Evolutionary conservation across 2,888 invertebrate species (phyloP), one percentile per base, ranked within the genome.

Genomic region (Drosophila kuntzei): DNA sequence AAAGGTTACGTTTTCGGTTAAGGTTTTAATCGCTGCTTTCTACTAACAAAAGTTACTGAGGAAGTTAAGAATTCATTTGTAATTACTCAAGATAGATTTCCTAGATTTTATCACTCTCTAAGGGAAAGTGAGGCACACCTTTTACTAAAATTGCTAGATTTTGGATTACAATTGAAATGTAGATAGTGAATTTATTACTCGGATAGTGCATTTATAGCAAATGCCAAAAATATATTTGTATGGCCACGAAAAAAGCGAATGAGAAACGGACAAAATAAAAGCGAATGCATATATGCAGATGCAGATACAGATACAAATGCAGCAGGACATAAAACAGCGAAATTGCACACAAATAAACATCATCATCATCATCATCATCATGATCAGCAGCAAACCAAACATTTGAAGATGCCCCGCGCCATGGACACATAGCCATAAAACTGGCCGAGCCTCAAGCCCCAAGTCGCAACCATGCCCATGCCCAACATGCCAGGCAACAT

Each of bases 401-500:
- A 82, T 82, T 84, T 84, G 85, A 82, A 84, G 81, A 83, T 82
- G 80, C 80, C 64, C 71, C 68, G 68, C 72, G 44, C 68, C 53
- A 59, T 59, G 50, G 34, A 55, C 51, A 55, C 51, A 62, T 58
- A 39, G 72, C 76, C 80, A 84, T 82, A 83, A 83, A 83, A 83
- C 82, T 82, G 73, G 82, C 82, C 78, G 61, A 22, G 63, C 71
- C 75, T 50, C 58, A 57, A 54, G 57, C 43, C 43, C 18, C 46
- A 55, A 55, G 22, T 41, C 66, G 70, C 71, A 83, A 83, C 82
- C 82, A 82, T 82, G 82, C 82, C 82, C 82, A 84, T 78, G 80
- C 82, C 71, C 82, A 83, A 83, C 82, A 83, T 76, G 82, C 82
- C 81, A 84, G 69, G 80, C 82, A 84, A 84, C 83, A 83, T 83